Evolutionary conservation across 2,888 invertebrate species (phyloP).

Genomic region (Caenorhabditis sulstoni): DNA sequence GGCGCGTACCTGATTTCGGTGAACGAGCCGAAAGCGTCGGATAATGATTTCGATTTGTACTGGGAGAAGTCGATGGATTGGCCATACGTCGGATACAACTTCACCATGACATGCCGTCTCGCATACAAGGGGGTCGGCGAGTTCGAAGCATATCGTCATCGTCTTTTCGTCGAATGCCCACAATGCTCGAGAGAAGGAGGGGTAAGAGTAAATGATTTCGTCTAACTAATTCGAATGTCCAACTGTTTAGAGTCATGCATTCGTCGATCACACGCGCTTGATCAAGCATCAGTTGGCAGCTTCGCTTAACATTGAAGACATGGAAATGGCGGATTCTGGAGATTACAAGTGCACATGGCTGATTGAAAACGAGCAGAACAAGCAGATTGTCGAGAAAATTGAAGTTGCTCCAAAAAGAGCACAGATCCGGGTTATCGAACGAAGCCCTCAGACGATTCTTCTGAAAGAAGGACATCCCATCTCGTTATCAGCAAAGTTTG

Average conservation of each 20-base stretch:
- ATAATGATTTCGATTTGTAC: constrained; percentile 42
- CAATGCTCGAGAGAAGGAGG: constrained; percentile 23
- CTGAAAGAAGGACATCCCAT: constrained; percentile 13
- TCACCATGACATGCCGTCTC: constrained; percentile 42
- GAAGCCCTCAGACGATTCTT: constrained; percentile 21
- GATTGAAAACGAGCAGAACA: constrained; percentile 14
- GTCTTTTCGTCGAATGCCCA: constrained; percentile 52
- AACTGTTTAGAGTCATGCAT: constrained; percentile 25
- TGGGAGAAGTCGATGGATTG: constrained; percentile 58
- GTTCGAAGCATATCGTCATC: constrained; percentile 28
- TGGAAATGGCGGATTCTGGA: constrained; percentile 55
- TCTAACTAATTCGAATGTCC: too few species aligned
- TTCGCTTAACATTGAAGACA: constrained; percentile 26
- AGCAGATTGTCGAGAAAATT: constrained; percentile 14
- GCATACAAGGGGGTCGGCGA: constrained; percentile 4
- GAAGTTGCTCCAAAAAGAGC: constrained; percentile 54
- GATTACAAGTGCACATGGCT: constrained; percentile 52
- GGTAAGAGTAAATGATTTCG: constrained; percentile 5
- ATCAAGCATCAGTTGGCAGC: constrained; percentile 5
- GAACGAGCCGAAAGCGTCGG: neutral
- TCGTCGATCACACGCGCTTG: constrained; percentile 5
- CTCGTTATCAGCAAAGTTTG: constrained; percentile 26
- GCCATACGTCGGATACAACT: constrained; percentile 61
- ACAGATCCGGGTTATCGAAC: constrained; percentile 51
- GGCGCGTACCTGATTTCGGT: constrained; percentile 37